Percentiles rank a stretch among this genome's conserved stretches.
phyloP scores from a whole-genome alignment of 2,888 invertebrate species.

The Ormyrus labotus region DNA sequence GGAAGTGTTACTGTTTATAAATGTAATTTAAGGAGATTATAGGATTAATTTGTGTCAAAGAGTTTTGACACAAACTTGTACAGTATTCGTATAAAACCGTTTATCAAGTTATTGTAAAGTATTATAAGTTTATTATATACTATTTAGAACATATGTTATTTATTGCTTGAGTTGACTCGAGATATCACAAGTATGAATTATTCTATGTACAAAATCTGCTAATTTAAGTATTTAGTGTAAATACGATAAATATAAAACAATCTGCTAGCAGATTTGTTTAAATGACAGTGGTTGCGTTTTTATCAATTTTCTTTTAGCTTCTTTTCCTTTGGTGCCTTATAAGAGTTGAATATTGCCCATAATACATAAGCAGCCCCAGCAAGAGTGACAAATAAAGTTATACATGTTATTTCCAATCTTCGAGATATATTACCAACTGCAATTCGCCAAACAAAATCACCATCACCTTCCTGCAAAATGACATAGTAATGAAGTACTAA shows the following conservation, averaged over 20 bases:
- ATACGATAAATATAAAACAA: constrained; percentile 44
- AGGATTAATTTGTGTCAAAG: constrained; percentile 21
- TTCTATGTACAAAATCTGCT: constrained; percentile 52
- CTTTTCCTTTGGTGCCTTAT: constrained; percentile 39
- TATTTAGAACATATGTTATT: constrained; percentile 42
- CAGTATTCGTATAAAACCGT: constrained; percentile 44
- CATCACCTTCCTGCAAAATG: constrained; percentile 62
- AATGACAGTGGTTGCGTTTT: constrained; percentile 5
- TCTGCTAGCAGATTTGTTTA: constrained; percentile 36
- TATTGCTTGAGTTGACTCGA: constrained; percentile 43
- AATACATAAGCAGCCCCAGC: constrained; percentile 65
- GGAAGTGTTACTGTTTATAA: background rate
- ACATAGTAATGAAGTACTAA: constrained; percentile 10
- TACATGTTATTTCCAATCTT: constrained; percentile 59
- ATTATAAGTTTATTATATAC: constrained; percentile 35
- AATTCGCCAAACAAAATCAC: constrained; percentile 65
- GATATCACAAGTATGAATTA: constrained; percentile 49
- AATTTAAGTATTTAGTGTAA: constrained; percentile 49
- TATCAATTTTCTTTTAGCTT: constrained; percentile 46
- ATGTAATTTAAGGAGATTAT: constrained; percentile 7
- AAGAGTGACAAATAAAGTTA: constrained; percentile 65
- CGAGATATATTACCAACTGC: constrained; percentile 67
- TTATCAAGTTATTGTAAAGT: constrained; percentile 37
- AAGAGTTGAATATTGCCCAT: constrained; percentile 59
- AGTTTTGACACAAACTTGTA: constrained; percentile 28